phyloP scores from a whole-genome alignment of 1,140 invertebrate species.

The Lamellibrachia luymesi region DNA sequence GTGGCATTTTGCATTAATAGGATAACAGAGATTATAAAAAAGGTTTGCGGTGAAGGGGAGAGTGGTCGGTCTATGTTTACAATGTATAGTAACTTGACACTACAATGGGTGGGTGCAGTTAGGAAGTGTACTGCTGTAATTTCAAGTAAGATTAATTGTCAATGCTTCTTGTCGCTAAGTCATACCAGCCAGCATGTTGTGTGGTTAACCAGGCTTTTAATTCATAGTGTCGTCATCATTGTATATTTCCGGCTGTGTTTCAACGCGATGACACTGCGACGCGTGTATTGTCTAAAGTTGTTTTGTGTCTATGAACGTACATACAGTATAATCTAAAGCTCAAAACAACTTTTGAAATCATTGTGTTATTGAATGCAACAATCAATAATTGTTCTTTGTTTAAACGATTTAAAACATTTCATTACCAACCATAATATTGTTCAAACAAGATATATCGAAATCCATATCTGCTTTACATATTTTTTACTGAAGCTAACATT shows the following conservation, averaged over 20 bases:
- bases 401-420: neutral
- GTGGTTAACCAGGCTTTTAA: neutral
- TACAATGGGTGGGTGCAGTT: neutral
- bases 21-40: neutral
- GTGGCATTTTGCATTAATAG: neutral
- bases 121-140: neutral
- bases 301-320: neutral
- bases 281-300: neutral
- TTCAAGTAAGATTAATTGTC: neutral
- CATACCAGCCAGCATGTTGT: neutral
- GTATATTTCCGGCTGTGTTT: neutral
- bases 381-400: neutral
- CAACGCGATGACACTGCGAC: neutral
- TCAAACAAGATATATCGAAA: neutral
- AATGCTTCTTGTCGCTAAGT: neutral
- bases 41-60: neutral
- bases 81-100: neutral
- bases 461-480: too few species aligned
- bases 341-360: neutral
- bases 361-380: neutral
- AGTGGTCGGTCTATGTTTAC: neutral
- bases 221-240: neutral
- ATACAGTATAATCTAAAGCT: neutral
- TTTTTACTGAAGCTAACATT: too few species aligned
- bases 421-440: neutral